Conservation (phyloP, 37 sponge, comb jelly and placozoan genomes). For the Petrosia ficiformis region DNA sequence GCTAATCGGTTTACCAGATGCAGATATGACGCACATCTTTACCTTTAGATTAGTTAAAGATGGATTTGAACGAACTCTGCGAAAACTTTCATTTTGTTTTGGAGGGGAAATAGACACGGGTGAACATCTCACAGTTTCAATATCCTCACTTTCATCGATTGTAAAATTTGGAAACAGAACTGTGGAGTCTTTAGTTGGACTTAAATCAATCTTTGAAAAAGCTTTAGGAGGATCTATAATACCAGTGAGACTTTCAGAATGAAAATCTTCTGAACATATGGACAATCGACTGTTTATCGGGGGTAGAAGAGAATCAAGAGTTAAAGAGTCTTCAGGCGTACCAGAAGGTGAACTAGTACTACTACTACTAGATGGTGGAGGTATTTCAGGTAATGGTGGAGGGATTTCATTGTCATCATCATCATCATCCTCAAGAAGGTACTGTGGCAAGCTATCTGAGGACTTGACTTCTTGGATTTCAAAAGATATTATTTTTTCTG, state of each 20-base stretch:
- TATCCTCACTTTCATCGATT: neutral
- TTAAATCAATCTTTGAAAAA: neutral
- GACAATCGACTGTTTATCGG: neutral
- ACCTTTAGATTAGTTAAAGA: neutral
- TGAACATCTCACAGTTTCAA: no score
- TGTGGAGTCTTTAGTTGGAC: neutral
- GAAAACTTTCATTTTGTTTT: neutral
- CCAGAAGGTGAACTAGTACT: neutral
- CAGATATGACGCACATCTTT: neutral
- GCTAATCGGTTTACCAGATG: neutral
- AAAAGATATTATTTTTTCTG: no score
- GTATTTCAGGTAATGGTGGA: neutral
- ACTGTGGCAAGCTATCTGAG: neutral
- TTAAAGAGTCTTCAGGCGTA: neutral
- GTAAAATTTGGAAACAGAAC: neutral
- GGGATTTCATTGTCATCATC: neutral
- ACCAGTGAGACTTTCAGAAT: neutral
- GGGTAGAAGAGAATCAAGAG: neutral
- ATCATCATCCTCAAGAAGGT: neutral
- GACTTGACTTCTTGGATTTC: neutral
- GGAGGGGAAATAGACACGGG: neutral
- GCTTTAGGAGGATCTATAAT: neutral
- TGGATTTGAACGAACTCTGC: slow-evolving; percentile 4
- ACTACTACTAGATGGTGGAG: slow-evolving; percentile 12
- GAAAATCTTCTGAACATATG: neutral